Conservation (phyloP, 2,888 invertebrate genomes). For the Eubasilissa splendida region DNA sequence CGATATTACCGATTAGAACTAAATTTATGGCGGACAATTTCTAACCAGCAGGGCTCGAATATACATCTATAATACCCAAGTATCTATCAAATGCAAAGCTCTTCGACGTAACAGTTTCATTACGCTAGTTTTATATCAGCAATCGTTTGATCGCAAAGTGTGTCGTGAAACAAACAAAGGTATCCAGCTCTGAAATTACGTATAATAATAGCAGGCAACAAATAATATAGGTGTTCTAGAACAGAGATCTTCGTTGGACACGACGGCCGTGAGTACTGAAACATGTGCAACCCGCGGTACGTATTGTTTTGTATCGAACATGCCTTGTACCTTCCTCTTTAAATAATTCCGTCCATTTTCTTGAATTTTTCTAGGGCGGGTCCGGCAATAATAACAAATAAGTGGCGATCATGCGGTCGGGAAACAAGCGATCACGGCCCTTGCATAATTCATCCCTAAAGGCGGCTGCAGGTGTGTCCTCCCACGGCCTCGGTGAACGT, state of each 20-base stretch:
- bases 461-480: conserved; percentile 37
- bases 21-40: too few relatives aligned
- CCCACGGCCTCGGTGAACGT: conserved; percentile 39
- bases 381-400: conserved; percentile 48
- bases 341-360: conserved; percentile 33
- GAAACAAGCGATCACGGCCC: conserved; percentile 52
- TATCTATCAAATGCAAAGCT: too few relatives aligned
- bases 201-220: conserved; percentile 37
- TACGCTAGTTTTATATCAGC: conserved; percentile 10
- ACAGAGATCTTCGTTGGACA: conserved; percentile 5
- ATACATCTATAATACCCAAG: too few relatives aligned
- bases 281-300: neutral
- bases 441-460: conserved; percentile 51
- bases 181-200: conserved; percentile 21
- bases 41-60: too few relatives aligned
- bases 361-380: conserved; percentile 36
- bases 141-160: neutral
- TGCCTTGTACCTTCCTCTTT: conserved; percentile 27
- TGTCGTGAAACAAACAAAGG: conserved; percentile 49
- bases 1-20: too few relatives aligned
- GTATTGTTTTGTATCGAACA: conserved; percentile 35
- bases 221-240: conserved; percentile 13
- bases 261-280: neutral
- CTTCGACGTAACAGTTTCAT: neutral
- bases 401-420: conserved; percentile 48